Percentiles rank a stretch among this genome's conserved stretches.
Evolutionary conservation across 1,140 invertebrate genomes (phyloP).

Genomic region (Drosophila albomicans): DNA sequence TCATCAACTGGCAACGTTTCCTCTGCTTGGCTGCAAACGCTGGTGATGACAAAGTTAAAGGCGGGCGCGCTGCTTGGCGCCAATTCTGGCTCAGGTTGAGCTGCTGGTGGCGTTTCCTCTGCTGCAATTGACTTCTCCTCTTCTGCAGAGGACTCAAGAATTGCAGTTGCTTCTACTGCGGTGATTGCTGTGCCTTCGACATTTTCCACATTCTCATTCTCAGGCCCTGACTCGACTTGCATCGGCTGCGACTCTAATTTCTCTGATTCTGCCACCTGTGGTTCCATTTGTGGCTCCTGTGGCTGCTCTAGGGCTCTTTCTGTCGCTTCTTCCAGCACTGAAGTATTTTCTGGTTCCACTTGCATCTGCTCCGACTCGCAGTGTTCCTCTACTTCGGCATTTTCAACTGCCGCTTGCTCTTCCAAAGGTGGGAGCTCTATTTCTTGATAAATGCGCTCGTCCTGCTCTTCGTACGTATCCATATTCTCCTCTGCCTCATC

Average conservation of each 20-base stretch:
- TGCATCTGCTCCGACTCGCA: neutral
- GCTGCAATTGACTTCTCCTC: neutral
- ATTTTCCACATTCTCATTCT: neutral
- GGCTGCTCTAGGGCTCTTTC: neutral
- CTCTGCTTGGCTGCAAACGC: conserved; percentile 59
- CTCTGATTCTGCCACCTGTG: neutral
- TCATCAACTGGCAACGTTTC: neutral
- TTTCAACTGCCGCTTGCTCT: conserved; percentile 1
- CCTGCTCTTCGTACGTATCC: conserved; percentile 56
- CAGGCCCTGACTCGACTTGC: neutral
- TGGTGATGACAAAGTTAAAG: conserved; percentile 66
- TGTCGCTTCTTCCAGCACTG: neutral
- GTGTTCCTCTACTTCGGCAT: neutral
- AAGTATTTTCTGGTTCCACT: neutral
- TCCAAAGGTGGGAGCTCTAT: conserved; percentile 64
- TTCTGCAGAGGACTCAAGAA: neutral
- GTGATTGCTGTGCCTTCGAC: neutral
- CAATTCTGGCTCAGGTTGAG: neutral
- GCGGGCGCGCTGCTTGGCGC: neutral
- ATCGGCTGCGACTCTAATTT: neutral
- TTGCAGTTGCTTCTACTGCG: neutral
- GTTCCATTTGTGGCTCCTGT: neutral
- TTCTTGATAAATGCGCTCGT: conserved; percentile 71
- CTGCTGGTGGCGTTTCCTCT: neutral
- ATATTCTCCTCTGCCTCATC: conserved; percentile 72